phyloP scores from a whole-genome alignment of 2,888 invertebrate genomes.

The Malachius bipustulatus region DNA sequence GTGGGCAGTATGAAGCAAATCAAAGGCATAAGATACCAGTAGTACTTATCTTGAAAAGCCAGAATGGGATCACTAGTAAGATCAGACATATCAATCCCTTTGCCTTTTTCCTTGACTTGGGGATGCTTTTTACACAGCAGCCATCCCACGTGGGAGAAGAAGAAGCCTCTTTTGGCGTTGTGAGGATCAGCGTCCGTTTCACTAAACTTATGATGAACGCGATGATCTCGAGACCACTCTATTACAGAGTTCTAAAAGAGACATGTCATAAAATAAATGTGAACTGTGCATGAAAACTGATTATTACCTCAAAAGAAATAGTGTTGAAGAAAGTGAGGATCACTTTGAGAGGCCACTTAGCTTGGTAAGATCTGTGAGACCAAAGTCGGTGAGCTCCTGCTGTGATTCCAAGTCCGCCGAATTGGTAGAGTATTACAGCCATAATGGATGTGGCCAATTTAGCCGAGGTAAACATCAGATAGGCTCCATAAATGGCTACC shows the following conservation, averaged over 20 bases:
- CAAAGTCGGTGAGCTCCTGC: slow-evolving; percentile 94
- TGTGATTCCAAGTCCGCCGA: slow-evolving; percentile 84
- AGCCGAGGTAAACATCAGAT: slow-evolving; percentile 60
- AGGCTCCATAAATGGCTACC: slow-evolving; percentile 64
- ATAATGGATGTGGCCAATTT: slow-evolving; percentile 58
- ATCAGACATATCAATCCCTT: slow-evolving; percentile 74
- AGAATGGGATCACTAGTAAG: slow-evolving; percentile 70
- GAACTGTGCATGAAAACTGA: no score
- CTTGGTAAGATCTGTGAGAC: slow-evolving; percentile 94
- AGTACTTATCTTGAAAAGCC: slow-evolving; percentile 78
- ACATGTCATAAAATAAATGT: no score
- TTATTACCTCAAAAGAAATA: slow-evolving; percentile 71
- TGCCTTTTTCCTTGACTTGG: slow-evolving; percentile 76
- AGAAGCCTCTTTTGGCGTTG: slow-evolving; percentile 85
- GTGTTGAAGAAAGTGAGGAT: slow-evolving; percentile 76
- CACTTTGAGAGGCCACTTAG: slow-evolving; percentile 75
- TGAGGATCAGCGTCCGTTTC: slow-evolving; percentile 93
- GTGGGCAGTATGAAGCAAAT: slow-evolving; percentile 73
- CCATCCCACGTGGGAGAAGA: slow-evolving; percentile 96
- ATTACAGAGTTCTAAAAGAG: slow-evolving; percentile 54
- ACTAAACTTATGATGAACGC: slow-evolving; percentile 85
- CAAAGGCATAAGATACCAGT: slow-evolving; percentile 60
- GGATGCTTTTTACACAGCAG: slow-evolving; percentile 82
- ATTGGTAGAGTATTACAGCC: no score
- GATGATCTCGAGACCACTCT: slow-evolving; percentile 70